Evolutionary conservation across 2,797 vertebrate genomes (phyloP), one percentile per base, ranked within the genome.

Genomic region (Crenichthys baileyi): DNA sequence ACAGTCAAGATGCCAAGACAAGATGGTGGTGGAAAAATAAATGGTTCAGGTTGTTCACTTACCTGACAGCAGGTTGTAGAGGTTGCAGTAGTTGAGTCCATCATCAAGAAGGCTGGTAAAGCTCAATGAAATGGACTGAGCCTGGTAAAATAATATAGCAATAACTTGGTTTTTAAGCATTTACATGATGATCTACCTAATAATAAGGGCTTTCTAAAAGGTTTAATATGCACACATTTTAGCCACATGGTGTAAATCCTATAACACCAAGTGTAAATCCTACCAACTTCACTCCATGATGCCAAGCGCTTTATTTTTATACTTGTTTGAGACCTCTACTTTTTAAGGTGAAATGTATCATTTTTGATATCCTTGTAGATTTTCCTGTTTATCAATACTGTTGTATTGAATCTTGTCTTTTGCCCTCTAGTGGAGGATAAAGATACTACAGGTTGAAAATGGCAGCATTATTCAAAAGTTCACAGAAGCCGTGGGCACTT

Each of bases 31-130:
- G 36, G 39, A n/a, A 68, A 36, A 68, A 44, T 44, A 41, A 68
- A 68, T 5, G 65, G 4, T n/a, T 68, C 31, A 41, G 31, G 63
- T 22, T 24, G n/a, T 58, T 56, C 5, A 36, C 50, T 71, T 20
- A 93, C 92, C 87, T 85, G 73, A 46, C 58, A 91, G 70, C 53
- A 91, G 77, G 75, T 90, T 78, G 79, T 85, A 82, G 41, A 91
- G 79, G 86, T 92, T 92, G 83, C 91, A 92, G 87, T 92, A 92
- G 51, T 88, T 91, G 36, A 83, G 48, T 15, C 82, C 86, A 0
- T 70, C 11, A 36, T 90, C 89, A 22, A 90, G 55, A 46, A 87
- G 77, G 26, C 70, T 88, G 78, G 68, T 92, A 88, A 83, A 71
- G 90, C 93, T 90, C 72, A 84, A 55, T 11, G 76, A 78, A 29